These are phyloP conservation scores for Lepidostoma basale DNA, from an alignment of 1,140 invertebrate species.

Conservation along the genomic window DNA sequence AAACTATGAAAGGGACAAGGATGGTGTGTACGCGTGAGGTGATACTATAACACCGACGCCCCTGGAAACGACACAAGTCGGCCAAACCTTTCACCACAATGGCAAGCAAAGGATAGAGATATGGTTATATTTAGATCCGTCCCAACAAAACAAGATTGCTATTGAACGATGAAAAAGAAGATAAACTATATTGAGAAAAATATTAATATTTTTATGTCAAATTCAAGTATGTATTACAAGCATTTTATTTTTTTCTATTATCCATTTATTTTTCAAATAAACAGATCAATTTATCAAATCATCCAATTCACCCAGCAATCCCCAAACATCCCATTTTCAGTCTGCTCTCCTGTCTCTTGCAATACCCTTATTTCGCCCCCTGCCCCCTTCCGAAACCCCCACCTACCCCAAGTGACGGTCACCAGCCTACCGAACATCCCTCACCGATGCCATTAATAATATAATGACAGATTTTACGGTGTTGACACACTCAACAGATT, in stretches of 20 bases:
- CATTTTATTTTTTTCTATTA: background rate
- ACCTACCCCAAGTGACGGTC: background rate
- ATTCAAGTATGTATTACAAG: no score
- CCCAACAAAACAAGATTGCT: no score
- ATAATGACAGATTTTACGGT: conserved; percentile 45
- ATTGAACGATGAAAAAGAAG: no score
- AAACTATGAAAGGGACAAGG: no score
- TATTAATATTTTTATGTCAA: no score
- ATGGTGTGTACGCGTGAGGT: no score
- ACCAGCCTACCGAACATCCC: background rate
- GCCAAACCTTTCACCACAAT: no score
- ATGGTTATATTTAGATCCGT: no score
- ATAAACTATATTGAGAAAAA: no score
- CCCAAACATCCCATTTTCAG: conserved; percentile 28
- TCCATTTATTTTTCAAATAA: background rate
- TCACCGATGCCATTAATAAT: conserved; percentile 39
- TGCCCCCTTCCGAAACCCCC: background rate
- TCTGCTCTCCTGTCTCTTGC: conserved; percentile 33
- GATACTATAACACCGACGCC: no score
- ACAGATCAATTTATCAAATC: background rate
- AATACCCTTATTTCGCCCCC: conserved; percentile 10
- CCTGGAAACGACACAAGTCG: no score
- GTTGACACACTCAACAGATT: conserved; percentile 21
- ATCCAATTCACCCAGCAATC: background rate
- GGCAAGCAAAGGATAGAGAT: no score